Evolutionary conservation across 2,113 vertebrate species (phyloP), one percentile per base, ranked within the genome.

Genomic region (Mandrillus leucophaeus): DNA sequence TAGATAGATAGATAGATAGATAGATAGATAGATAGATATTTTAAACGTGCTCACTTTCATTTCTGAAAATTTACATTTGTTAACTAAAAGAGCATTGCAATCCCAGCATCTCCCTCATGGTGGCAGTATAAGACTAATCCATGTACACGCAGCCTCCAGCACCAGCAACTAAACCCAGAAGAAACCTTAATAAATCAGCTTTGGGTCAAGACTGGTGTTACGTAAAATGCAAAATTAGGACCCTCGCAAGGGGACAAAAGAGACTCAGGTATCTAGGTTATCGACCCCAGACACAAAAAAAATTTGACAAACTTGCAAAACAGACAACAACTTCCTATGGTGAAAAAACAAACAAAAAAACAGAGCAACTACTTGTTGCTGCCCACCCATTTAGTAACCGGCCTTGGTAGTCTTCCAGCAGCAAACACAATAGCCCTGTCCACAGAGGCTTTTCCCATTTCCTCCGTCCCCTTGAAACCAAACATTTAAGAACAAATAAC

Each of bases 251-350:
- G 5, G 7, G 3, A 27, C 25, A 27, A 23, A 76, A 30, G 8
- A 50, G 48, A 43, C 59, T 79, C 25, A 5, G 6, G 13, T 66
- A 87, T 78, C 59, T n/a, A 43, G 68, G 32, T 80, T 75, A 48
- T 48, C 89, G 59, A 70, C 25, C 17, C 59, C 38, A 86, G 38
- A 75, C 66, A 92, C 78, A 92, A 93, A 87, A 91, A 80, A 93
- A 93, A 95, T 78, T 32, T 66, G 83, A 66, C 38, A 50, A 81
- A 86, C 30, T 95, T 82, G 79, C 73, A 73, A 96, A 94, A 86
- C 59, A 85, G 59, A 89, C 96, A 95, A 90, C 68, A 30, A 59
- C 66, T 97, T 97, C 89, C 80, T 96, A 10, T 20, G 30, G n/a
- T n/a, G 32, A 18, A 7, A 45, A 32, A 68, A 91, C 76, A 93